Conservation (phyloP, 1,140 invertebrate species). For the Drosophila mayri region DNA sequence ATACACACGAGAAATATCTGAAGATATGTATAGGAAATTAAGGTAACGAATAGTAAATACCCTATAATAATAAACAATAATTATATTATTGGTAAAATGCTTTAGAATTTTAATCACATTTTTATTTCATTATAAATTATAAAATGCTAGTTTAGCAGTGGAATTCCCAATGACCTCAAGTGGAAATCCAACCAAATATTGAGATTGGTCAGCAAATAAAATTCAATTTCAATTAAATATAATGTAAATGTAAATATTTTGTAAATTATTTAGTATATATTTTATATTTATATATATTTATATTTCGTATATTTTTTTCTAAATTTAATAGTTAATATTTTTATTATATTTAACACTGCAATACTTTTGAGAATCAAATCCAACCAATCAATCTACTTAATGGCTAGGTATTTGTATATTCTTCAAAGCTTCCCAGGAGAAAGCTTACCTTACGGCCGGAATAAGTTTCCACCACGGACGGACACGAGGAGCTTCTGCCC, state of each 20-base stretch:
- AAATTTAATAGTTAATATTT: background rate
- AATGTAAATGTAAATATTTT: background rate
- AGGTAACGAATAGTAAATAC: background rate
- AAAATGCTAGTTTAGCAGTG: background rate
- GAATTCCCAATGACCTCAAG: background rate
- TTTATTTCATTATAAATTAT: background rate
- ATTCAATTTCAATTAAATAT: background rate
- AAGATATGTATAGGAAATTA: background rate
- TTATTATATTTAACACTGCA: background rate
- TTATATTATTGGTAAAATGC: background rate
- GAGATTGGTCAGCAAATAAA: background rate
- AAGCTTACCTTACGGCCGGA: slow-evolving; percentile 11
- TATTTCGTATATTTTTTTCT: background rate
- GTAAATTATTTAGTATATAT: too few species aligned
- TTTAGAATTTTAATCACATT: too few species aligned
- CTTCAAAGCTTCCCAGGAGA: slow-evolving; percentile 16
- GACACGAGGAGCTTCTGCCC: slow-evolving; percentile 23
- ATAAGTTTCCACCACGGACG: background rate
- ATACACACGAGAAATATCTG: slow-evolving; percentile 14
- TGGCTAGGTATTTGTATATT: background rate
- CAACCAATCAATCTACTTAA: background rate
- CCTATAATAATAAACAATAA: background rate
- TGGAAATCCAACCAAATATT: background rate
- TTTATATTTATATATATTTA: too few species aligned
- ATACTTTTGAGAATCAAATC: background rate